Percentiles rank a stretch among this genome's conserved stretches.
phyloP scores from a whole-genome alignment of 2,113 vertebrate genomes.

The Microcebus lehilahytsara region DNA sequence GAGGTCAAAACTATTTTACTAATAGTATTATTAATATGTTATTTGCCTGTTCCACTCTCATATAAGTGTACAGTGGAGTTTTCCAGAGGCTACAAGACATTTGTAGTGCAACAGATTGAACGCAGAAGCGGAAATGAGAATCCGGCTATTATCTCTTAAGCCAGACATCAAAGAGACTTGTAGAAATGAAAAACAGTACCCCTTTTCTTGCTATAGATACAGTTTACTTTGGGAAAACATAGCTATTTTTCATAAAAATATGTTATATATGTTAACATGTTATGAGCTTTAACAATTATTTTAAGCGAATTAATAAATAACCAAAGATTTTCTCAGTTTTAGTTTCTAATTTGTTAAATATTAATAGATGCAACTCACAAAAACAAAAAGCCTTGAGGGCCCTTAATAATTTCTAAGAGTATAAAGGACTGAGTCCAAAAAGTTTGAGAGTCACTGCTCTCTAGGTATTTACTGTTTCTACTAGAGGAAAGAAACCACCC shows the following conservation, averaged over 20 bases:
- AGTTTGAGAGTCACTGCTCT: not conserved
- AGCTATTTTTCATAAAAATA: not conserved
- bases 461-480: not conserved
- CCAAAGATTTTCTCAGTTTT: not conserved
- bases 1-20: not conserved
- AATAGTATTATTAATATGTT: not conserved
- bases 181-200: not conserved
- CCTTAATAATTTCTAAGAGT: not conserved
- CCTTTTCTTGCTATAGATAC: not conserved
- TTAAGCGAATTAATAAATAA: not conserved
- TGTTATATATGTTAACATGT: not conserved
- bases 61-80: not conserved
- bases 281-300: not conserved
- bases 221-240: conserved; percentile 11
- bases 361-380: not conserved
- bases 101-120: not conserved
- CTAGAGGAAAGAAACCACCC: not conserved
- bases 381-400: not conserved
- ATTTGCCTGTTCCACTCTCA: not conserved
- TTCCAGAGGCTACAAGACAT: not conserved
- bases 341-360: not conserved
- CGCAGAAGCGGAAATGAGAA: not conserved
- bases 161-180: not conserved
- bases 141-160: not conserved
- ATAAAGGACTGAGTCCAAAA: not conserved